Evolutionary conservation across 2,113 vertebrate genomes (phyloP), one percentile per base, ranked within the genome.

Genomic region (Spheniscus mendiculus): DNA sequence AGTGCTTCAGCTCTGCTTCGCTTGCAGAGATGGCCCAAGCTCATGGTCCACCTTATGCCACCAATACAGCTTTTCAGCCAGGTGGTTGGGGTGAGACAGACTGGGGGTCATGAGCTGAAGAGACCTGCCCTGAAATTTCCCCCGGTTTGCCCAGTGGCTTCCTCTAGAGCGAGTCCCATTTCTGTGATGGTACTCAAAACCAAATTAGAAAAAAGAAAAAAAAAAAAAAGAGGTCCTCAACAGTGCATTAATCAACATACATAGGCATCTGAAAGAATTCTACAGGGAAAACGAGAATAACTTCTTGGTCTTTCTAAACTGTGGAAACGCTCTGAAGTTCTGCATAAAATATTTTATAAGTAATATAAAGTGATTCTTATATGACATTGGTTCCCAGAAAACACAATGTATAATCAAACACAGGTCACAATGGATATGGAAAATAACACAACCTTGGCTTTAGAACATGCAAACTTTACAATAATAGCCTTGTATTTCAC

Each of bases 71-170:
- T 42, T 45, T 45, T 21, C 49, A 73, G 27, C 27, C 2, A 3
- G 20, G 23, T 0, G 0, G 3, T 7, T 22, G 27, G 65, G 34
- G 58, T 2, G 2, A 23, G 22, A 30, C 32, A 56, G 25, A 16
- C 0, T 3, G 29, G 12, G n/a, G 23, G 25, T 58, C 49, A 14
- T 2, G 2, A n/a, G 27, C 66, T 76, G 29, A 32, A 36, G 29
- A 53, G 4, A 34, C 42, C 15, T 49, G 23, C 63, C 23, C 42
- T 21, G 18, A 63, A 44, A 62, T 29, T 26, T 11, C 26, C 18
- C 29, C 45, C 23, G 6, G 10, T 50, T 9, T 66, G 36, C 22
- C 29, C 61, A 62, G 36, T 3, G 45, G 22, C 69, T 27, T 81
- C 19, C 80, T 52, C 19, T 27, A 53, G 34, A 38, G 47, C 1